A percentile compares a stretch with the other conserved stretches of the same genome.
Conservation (phyloP, 2,888 invertebrate species). For the Tethea ocularis region DNA sequence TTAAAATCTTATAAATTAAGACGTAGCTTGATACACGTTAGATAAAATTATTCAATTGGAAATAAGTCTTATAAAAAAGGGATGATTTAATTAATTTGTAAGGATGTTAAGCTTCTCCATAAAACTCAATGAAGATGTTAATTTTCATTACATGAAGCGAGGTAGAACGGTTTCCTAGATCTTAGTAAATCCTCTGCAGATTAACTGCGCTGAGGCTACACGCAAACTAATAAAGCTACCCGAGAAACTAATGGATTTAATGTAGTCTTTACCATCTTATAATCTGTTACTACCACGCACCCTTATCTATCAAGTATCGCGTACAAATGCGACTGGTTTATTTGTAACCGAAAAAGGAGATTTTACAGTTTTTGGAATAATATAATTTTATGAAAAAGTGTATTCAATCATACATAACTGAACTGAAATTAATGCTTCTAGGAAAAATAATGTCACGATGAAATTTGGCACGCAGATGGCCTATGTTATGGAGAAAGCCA, state of each 20-base stretch:
- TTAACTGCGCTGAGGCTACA: not conserved
- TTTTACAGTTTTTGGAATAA: too few relatives aligned
- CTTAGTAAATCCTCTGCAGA: not conserved
- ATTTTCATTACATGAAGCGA: not conserved
- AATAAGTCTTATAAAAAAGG: too few relatives aligned
- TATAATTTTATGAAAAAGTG: too few relatives aligned
- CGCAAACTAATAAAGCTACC: not conserved
- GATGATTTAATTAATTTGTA: not conserved
- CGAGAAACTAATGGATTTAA: not conserved
- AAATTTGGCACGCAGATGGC: too few relatives aligned
- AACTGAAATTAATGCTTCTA: not conserved
- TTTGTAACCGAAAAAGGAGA: not conserved
- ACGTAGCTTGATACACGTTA: not conserved
- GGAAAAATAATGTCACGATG: too few relatives aligned
- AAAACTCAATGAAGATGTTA: not conserved
- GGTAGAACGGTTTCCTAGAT: not conserved
- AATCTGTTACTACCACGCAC: not conserved
- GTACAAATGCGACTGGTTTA: not conserved
- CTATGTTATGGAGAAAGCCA: too few relatives aligned
- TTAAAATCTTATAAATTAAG: not conserved
- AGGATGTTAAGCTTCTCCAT: not conserved
- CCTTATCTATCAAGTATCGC: not conserved
- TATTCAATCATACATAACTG: not conserved
- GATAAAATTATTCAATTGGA: not conserved
- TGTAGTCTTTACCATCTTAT: not conserved